phyloP scores from a whole-genome alignment of 2,888 invertebrate species.

The Aphodius granarius region DNA sequence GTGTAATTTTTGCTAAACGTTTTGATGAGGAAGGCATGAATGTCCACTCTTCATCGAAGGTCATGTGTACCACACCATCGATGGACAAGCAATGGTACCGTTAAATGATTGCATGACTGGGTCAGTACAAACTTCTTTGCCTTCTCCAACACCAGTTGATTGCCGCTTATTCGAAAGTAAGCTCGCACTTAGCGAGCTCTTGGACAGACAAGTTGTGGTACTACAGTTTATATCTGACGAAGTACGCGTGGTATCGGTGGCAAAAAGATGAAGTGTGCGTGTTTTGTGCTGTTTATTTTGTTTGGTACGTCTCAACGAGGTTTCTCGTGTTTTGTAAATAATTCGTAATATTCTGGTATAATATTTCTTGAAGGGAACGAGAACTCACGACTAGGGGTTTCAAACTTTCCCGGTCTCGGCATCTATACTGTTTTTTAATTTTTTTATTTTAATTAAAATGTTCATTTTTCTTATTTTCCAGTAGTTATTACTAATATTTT shows the following conservation, averaged over 20 bases:
- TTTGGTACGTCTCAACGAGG: conserved; percentile 31
- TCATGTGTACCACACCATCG: conserved; percentile 9
- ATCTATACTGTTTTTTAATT: conserved; percentile 3
- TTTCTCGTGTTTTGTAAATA: not conserved
- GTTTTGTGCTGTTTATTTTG: conserved; percentile 26
- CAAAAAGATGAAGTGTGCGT: conserved; percentile 17
- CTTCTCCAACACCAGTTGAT: conserved; percentile 30
- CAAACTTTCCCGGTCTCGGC: not conserved
- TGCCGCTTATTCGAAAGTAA: conserved; percentile 34
- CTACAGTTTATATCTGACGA: conserved; percentile 13
- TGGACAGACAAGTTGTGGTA: conserved; percentile 19
- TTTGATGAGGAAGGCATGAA: not conserved
- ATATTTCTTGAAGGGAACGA: not conserved
- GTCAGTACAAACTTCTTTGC: conserved; percentile 30
- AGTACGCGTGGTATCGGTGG: conserved; percentile 29
- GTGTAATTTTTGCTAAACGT: not conserved
- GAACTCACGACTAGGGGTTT: not conserved
- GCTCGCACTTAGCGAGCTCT: conserved; percentile 21
- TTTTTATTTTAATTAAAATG: conserved; percentile 10
- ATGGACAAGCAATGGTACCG: conserved; percentile 27
- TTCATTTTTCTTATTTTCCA: not conserved
- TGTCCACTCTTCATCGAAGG: conserved; percentile 7
- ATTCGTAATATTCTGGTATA: conserved; percentile 6
- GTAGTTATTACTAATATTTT: not conserved
- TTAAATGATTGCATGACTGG: conserved; percentile 35